phyloP scores from a whole-genome alignment of 2,888 invertebrate species.

The Sclerodermus sp. region DNA sequence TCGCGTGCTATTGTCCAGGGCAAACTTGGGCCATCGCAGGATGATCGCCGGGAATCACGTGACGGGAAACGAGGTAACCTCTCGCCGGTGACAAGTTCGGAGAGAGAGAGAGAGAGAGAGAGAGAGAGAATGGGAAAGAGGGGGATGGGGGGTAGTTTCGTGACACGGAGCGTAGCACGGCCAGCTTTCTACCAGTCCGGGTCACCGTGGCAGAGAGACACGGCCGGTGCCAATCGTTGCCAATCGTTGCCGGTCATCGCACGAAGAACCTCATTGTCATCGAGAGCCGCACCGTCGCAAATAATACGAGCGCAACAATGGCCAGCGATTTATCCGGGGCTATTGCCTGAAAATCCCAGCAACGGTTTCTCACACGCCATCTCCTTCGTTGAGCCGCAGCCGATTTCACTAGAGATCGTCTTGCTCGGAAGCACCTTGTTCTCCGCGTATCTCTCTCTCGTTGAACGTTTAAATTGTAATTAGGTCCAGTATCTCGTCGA shows the following conservation, averaged over 20 bases:
- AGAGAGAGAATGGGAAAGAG: background rate
- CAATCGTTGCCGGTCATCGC: slow-evolving; percentile 48
- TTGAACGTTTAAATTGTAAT: too few species aligned
- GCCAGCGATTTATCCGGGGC: slow-evolving; percentile 1
- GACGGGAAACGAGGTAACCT: background rate
- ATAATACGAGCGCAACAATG: background rate
- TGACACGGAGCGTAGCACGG: slow-evolving; percentile 35
- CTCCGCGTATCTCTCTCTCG: too few species aligned
- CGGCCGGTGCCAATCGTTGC: slow-evolving; percentile 22
- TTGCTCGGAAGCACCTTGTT: too few species aligned
- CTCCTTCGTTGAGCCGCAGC: too few species aligned
- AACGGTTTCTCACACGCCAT: too few species aligned
- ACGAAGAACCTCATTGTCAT: slow-evolving; percentile 37
- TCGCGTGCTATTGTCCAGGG: too few species aligned
- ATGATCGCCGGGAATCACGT: too few species aligned
- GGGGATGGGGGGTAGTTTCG: slow-evolving; percentile 22
- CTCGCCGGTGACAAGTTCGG: background rate
- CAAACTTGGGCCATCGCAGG: too few species aligned
- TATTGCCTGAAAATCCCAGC: slow-evolving; percentile 2
- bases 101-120: slow-evolving; percentile 10
- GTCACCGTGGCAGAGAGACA: slow-evolving; percentile 44
- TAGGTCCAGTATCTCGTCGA: too few species aligned
- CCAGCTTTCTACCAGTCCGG: slow-evolving; percentile 38
- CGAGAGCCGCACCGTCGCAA: background rate
- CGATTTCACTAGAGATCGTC: too few species aligned